Evolutionary conservation across 1,140 invertebrate genomes (phyloP), one percentile per base, ranked within the genome.

Genomic region (Hypothenemus hampei): DNA sequence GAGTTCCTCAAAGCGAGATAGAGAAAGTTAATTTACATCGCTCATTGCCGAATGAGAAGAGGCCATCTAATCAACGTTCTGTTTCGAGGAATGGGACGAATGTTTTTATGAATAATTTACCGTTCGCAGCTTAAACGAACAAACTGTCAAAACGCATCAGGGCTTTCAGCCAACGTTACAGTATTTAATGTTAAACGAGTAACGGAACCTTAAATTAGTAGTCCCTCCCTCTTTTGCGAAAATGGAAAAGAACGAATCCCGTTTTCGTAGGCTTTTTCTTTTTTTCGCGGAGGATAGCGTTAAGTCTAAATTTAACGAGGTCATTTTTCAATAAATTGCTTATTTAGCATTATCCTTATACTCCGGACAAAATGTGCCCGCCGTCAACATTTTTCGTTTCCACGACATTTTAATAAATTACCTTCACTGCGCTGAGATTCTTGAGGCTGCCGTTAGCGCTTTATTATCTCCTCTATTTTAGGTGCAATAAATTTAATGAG

Each of bases 401-500:
- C 26, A n/a, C 31, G 45, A 47, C 45, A 47, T 31, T 47, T 47
- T 47, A 47, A 47, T 47, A 47, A 47, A 47, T 47, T 47, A 35
- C 45, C 45, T 20, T 11, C 4, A 11, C 45, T n/a, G 45, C 4
- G 16, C 45, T n/a, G 45, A 47, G 45, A 47, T 47, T 47, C 45
- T 47, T 47, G 45, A 35, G 45, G 45, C 45, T 47, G 45, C 45
- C 45, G 23, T 47, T 47, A 47, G 45, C 45, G 45, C 45, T 47
- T 47, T 47, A 47, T 47, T 33, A 47, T 47, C 45, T 47, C 45
- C 23, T 47, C 45, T 47, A 21, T 47, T 47, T 47, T 47, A 47
- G 45, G 45, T 47, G 45, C 45, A 47, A 47, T 47, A 47, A 47
- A 47, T 47, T 47, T 47, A 47, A 47, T 47, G 45, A 47, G 45